Percentiles rank a stretch among this genome's conserved stretches.
phyloP scores from a whole-genome alignment of 2,113 vertebrate genomes.

The Phainopepla nitens region DNA sequence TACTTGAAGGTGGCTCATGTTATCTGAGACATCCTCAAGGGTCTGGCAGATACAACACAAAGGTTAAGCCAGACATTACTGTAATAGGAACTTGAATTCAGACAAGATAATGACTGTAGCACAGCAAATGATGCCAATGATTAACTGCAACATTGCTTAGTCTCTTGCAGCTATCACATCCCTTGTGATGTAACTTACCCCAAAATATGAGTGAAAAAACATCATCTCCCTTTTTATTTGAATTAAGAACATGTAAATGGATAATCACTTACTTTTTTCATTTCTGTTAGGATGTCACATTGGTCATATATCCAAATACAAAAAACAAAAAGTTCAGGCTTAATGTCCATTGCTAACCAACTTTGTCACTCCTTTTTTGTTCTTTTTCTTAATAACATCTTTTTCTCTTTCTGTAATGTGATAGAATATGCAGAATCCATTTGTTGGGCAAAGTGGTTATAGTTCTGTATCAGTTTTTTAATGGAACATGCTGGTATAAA shows the following conservation, averaged over 20 bases:
- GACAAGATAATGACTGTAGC: background rate
- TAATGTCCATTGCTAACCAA: background rate
- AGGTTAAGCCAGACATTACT: background rate
- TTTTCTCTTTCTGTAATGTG: background rate
- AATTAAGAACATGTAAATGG: background rate
- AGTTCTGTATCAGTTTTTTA: background rate
- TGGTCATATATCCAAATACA: background rate
- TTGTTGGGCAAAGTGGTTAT: background rate
- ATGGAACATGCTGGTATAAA: background rate
- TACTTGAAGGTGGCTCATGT: background rate
- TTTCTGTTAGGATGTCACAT: background rate
- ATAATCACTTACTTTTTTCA: background rate
- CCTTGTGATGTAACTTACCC: background rate
- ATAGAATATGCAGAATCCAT: background rate
- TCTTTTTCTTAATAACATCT: background rate
- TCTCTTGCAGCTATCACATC: background rate
- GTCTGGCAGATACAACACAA: background rate
- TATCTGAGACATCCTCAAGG: background rate
- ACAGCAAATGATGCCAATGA: background rate
- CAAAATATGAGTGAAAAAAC: background rate
- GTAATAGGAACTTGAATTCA: background rate
- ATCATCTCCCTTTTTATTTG: background rate
- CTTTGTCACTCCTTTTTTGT: background rate
- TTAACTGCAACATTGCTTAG: background rate
- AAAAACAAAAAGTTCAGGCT: background rate